Base-by-base conservation (phyloP, 64 coral and sea anemone genomes). In the Catalaphyllia jardinei region DNA sequence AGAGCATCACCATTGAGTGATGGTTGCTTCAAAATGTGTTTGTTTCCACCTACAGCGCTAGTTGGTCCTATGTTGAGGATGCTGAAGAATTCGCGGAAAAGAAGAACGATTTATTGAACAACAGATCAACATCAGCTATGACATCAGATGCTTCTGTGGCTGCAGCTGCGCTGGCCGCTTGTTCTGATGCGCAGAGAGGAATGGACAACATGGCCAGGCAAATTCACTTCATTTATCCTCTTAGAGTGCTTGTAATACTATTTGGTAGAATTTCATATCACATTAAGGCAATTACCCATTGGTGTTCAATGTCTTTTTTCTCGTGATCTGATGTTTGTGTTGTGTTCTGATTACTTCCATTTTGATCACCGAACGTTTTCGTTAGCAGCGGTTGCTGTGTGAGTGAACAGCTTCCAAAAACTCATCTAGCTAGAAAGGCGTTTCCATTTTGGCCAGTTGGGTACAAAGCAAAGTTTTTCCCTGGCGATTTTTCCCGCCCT, bases 171-270 rank as follows among this genome's bases (percentile, higher is more conserved):
- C 74, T 99, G n/a, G 94, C 94, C 2, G 89, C 93, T 5, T 93
- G 91, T 75, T 81, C 87, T 29, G 87, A 93, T 91, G 91, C 85
- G 19, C 97, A 92, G 18, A 88, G 50, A 61, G 90, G 90, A 87
- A 96, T 96, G 79, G 92, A 94, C 25, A 77, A 27, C 50, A 77
- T 91, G 50, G 22, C 92, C 28, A 94, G 89, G 94, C 93, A 87
- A 78, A 83, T 83, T 83, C 0, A 22, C 60, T 5, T 67, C 20
- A n/a, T 25, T 60, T 24, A 55, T 79, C 3, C 18, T 60, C 77
- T 31, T 57, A 8, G 18, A 52, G 57, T 60, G 7, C 33, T 24
- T 22, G 60, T 63, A 39, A 83, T 65, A 22, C 18, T 15, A 33
- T 0, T 29, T 12, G 1, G 8, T 1, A 79, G 35, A 75, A 42